Percentiles rank a stretch among this genome's conserved stretches.
phyloP scores from a whole-genome alignment of 2,113 vertebrate genomes.

The Crotalus horridus region DNA sequence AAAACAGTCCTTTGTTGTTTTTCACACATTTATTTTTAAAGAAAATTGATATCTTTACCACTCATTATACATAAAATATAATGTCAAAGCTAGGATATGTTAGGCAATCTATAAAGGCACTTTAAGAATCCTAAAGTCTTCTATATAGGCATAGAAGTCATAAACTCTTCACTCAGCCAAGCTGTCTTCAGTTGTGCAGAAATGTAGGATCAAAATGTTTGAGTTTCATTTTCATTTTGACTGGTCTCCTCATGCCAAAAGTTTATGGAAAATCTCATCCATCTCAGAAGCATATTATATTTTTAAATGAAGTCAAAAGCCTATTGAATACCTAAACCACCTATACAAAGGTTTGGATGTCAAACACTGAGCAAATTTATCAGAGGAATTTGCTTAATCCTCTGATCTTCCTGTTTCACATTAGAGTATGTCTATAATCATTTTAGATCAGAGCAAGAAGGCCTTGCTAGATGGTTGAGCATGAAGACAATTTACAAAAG shows the following conservation, averaged over 20 bases:
- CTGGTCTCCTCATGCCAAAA: not conserved
- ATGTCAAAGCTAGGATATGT: not conserved
- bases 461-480: not conserved
- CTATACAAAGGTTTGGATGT: not conserved
- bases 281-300: not conserved
- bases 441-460: not conserved
- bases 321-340: not conserved
- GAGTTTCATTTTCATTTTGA: not conserved
- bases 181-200: not conserved
- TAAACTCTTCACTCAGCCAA: not conserved
- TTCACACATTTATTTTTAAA: not conserved
- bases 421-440: not conserved
- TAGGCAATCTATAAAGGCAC: not conserved
- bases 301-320: not conserved
- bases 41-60: not conserved
- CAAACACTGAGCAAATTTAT: not conserved
- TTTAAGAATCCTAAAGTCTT: not conserved
- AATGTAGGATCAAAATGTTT: not conserved
- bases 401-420: not conserved
- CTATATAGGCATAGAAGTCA: not conserved
- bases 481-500: not conserved
- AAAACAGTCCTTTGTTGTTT: not conserved
- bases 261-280: not conserved
- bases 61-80: not conserved
- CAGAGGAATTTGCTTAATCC: not conserved